Conservation (phyloP, 2,888 invertebrate species). For the Parelbella ahira region DNA sequence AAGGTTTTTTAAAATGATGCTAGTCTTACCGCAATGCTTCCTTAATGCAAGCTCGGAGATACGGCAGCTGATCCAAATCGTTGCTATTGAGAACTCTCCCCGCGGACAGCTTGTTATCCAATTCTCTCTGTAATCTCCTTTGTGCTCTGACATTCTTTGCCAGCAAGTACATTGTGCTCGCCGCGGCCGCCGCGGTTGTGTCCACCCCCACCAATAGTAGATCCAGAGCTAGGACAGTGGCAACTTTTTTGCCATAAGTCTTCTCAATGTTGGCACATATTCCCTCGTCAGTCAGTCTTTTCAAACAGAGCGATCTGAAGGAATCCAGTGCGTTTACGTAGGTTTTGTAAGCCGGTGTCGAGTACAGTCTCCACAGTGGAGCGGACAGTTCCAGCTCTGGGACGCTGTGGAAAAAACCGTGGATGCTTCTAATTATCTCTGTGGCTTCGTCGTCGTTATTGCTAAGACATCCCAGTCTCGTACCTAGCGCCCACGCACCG, state of each 20-base stretch:
- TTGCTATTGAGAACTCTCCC: slow-evolving; percentile 78
- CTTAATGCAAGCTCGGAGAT: slow-evolving; percentile 88
- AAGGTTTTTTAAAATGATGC: no score
- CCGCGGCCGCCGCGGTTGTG: slow-evolving; percentile 88
- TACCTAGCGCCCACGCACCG: slow-evolving; percentile 89
- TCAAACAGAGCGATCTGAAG: slow-evolving; percentile 82
- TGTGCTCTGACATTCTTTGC: slow-evolving; percentile 86
- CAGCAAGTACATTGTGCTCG: slow-evolving; percentile 87
- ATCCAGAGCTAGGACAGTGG: slow-evolving; percentile 87
- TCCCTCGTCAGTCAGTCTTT: slow-evolving; percentile 66
- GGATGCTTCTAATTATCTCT: slow-evolving; percentile 88
- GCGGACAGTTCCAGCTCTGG: slow-evolving; percentile 87
- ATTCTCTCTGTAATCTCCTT: slow-evolving; percentile 82
- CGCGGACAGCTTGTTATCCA: slow-evolving; percentile 78
- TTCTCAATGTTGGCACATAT: slow-evolving; percentile 66
- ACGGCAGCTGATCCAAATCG: slow-evolving; percentile 84
- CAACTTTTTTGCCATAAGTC: slow-evolving; percentile 63
- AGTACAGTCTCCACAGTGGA: slow-evolving; percentile 87
- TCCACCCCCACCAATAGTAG: slow-evolving; percentile 90
- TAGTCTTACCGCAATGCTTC: slow-evolving; percentile 87
- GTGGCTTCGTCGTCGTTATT: slow-evolving; percentile 86
- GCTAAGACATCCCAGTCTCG: slow-evolving; percentile 87
- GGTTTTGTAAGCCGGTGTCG: slow-evolving; percentile 85
- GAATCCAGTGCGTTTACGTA: slow-evolving; percentile 86
- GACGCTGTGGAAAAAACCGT: slow-evolving; percentile 88